Conservation (phyloP, 2,888 invertebrate genomes). For the Philereme transversata region DNA sequence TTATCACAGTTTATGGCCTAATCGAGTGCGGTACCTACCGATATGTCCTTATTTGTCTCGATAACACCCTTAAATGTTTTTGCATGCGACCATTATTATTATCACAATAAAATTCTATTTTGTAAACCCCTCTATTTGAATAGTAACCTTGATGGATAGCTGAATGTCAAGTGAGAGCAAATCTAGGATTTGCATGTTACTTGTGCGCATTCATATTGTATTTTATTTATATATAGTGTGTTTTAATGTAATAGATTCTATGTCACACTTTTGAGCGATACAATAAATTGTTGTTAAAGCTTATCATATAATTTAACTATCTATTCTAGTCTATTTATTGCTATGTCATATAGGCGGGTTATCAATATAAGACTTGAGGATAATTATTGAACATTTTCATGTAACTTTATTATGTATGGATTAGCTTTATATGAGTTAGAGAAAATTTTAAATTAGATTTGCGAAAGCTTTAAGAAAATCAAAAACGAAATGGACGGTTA, state of each 20-base stretch:
- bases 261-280: constrained; percentile 38
- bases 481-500: constrained; percentile 65
- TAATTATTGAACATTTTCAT: constrained; percentile 58
- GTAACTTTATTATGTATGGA: constrained; percentile 39
- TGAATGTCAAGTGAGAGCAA: constrained; percentile 37
- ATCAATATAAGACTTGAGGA: constrained; percentile 70
- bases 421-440: constrained; percentile 38
- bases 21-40: constrained; percentile 68
- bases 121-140: constrained; percentile 29
- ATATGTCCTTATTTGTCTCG: constrained; percentile 67
- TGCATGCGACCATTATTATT: constrained; percentile 36
- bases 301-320: constrained; percentile 64
- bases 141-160: constrained; percentile 23
- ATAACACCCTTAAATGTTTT: constrained; percentile 38
- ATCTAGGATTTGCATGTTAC: constrained; percentile 39
- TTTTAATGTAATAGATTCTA: constrained; percentile 22
- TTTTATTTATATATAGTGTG: constrained; percentile 6
- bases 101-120: constrained; percentile 35
- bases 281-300: constrained; percentile 34
- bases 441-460: constrained; percentile 30
- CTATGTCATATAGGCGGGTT: constrained; percentile 83
- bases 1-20: constrained; percentile 81
- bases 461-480: constrained; percentile 44
- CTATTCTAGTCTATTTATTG: constrained; percentile 82
- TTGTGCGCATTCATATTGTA: constrained; percentile 62